Evolutionary conservation across 2,888 invertebrate species (phyloP), one percentile per base, ranked within the genome.

Genomic region (Agrochola lota): DNA sequence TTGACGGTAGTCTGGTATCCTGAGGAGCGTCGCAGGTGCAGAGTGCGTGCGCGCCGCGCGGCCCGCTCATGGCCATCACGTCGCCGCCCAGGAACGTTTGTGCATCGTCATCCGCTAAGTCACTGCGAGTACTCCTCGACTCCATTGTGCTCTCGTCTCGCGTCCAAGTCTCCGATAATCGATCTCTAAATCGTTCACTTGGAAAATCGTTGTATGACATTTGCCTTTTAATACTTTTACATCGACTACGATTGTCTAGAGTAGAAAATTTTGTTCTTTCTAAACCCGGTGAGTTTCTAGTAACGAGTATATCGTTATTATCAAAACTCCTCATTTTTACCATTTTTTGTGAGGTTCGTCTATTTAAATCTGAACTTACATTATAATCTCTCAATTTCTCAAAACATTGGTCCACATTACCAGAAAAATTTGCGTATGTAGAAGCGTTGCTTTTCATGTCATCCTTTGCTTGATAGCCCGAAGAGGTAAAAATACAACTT

Each of bases 121-220:
- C 94, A 87, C 93, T 94, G 80, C 93, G 93, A 78, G 93, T 93
- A 87, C 93, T 94, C 84, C 95, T 91, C 77, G 95, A 92, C 87
- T 94, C 93, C 85, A 92, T 91, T 80, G 93, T 91, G 82, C 91
- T 92, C 85, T 94, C 95, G 74, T 95, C 95, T 76, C 94, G 92
- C 78, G 92, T 88, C 96, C 96, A 95, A 69, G 92, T 89, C 86
- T 94, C 96, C 80, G 93, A 87, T 87, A 92, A 89, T 90, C 95
- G 93, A 85, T 95, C 95, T 85, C 95, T 92, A 88, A 91, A 95
- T 80, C 96, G 92, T 84, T 96, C 97, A 87, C 93, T 96, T 79
- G 95, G 95, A 92, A 97, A 96, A 89, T 97, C 97, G 89, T 96
- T 97, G 90, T 95, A 97, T 74, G 97, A 97, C 95, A 97, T 94